These are phyloP conservation scores for Corynorhinus townsendii DNA, from an alignment of 2,113 vertebrate genomes.

Conservation along the genomic window DNA sequence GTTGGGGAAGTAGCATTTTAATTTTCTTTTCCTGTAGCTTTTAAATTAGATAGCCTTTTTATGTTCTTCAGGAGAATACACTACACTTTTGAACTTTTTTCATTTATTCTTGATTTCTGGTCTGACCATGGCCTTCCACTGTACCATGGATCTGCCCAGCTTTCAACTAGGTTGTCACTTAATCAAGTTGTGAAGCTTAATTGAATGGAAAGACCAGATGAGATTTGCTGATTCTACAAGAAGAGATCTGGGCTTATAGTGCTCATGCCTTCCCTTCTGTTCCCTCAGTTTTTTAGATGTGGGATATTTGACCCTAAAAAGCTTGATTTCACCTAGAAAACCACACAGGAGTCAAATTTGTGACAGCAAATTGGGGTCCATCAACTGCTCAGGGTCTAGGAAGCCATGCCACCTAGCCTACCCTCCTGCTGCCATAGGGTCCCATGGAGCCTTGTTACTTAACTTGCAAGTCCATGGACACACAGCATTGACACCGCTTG, in stretches of 20 bases:
- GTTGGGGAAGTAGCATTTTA: background rate
- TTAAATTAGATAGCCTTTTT: background rate
- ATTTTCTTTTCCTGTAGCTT: background rate
- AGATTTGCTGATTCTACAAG: background rate
- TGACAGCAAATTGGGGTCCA: background rate
- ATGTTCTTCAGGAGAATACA: background rate
- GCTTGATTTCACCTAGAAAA: background rate
- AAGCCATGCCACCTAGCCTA: background rate
- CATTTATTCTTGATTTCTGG: background rate
- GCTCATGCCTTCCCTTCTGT: accelerated
- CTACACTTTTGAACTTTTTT: background rate
- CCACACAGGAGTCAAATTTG: background rate
- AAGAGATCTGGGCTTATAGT: background rate
- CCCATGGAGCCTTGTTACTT: background rate
- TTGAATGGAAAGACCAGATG: background rate
- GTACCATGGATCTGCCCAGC: background rate
- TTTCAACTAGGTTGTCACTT: background rate
- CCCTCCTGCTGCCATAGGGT: accelerated
- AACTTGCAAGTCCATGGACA: accelerated
- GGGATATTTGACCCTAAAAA: background rate
- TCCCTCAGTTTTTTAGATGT: background rate
- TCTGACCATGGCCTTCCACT: background rate
- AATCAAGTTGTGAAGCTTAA: background rate
- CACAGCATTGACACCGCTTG: too few relatives aligned
- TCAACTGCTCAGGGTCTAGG: background rate